Evolutionary conservation across 2,797 vertebrate species (phyloP).

Genomic region (Limnodromus scolopaceus): DNA sequence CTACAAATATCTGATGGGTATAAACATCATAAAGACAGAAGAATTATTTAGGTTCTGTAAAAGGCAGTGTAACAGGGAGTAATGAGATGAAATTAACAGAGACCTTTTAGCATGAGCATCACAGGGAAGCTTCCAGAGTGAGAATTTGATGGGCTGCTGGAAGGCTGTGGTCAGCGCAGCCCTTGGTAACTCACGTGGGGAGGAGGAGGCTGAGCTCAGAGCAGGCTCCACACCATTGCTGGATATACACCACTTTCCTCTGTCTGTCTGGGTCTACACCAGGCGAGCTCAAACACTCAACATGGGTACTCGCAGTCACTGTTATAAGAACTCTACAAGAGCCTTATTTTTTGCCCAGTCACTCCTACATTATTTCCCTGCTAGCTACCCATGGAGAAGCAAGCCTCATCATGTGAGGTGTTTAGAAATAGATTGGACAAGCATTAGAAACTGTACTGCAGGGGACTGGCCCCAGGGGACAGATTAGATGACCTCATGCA

Average conservation of each 20-base stretch:
- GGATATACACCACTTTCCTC: neutral
- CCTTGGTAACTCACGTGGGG: neutral
- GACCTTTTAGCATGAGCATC: neutral
- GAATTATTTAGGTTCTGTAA: neutral
- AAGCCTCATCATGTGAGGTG: neutral
- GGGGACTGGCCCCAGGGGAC: neutral
- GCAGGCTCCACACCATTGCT: neutral
- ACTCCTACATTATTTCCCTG: neutral
- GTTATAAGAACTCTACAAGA: neutral
- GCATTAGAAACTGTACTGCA: conserved; percentile 7
- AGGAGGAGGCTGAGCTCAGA: neutral
- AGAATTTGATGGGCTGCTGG: neutral
- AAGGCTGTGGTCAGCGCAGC: neutral
- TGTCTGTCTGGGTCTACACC: neutral
- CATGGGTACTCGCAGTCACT: accelerated
- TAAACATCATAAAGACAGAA: neutral
- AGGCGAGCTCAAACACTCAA: neutral
- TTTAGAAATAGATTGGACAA: conserved; percentile 29
- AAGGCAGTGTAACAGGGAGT: neutral
- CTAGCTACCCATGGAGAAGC: neutral
- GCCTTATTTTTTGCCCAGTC: neutral
- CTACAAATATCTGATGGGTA: neutral
- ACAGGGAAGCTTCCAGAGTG: neutral
- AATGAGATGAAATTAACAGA: neutral
- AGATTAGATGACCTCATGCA: neutral